Base-by-base conservation (phyloP, 2,797 vertebrate genomes). In the Lepilemur ruficaudatus region DNA sequence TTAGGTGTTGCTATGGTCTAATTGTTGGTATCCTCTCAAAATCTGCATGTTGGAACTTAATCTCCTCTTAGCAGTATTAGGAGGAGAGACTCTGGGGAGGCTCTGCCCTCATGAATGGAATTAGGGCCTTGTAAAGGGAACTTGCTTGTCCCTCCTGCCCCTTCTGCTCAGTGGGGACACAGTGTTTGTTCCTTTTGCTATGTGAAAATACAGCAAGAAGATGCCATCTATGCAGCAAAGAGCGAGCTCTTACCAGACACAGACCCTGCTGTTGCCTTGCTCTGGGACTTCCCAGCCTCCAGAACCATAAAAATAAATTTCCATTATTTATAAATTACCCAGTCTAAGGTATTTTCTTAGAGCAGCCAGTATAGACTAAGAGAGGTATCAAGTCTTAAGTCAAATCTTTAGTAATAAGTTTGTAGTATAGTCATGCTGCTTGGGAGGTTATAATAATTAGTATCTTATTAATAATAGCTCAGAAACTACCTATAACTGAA, bases 341-440 rank as follows among this genome's bases (percentile, higher is more conserved):
- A 48, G 50, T 20, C 15, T 82, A 48, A 72, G 32, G 23, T n/a
- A 35, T 35, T 48, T 83, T 67, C 14, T 63, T 22, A 50, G 23
- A 88, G 12, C 5, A n/a, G 8, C 41, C 18, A 32, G 23, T 23
- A 22, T 17, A 41, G 50, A 59, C 43, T n/a, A 52, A 72, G 69
- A 38, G 18, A 57, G 8, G 17, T 59, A 50, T 75, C n/a, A 76
- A 57, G 13, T 50, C 48, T 78, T 65, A 41, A 65, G 23, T 87
- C 13, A 46, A 78, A 87, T 78, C 13, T 86, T 81, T 41, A 82
- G 13, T 57, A 57, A 78, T 78, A 81, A 93, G 35, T 23, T 38
- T 41, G n/a, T 81, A 3, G 76, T 35, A 13, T 7, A 61, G 7
- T 70, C 5, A 20, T 61, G 41, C n/a, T 48, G 22, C 22, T n/a